Base-by-base conservation (phyloP, 2,888 invertebrate species). In the Metopia argyrocephala region DNA sequence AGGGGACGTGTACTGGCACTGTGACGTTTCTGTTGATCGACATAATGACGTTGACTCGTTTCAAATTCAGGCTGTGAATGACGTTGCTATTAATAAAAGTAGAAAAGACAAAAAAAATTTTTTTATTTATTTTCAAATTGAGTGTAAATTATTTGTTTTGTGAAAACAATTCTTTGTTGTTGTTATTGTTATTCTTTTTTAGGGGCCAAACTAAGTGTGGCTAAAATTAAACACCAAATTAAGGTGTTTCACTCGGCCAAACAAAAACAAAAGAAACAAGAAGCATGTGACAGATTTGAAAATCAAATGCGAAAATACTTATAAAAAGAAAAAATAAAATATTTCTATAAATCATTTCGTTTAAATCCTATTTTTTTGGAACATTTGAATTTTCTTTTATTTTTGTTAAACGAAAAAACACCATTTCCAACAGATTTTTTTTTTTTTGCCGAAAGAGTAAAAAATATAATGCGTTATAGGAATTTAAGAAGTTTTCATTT, bases 11-110 rank as follows among this genome's bases (percentile, higher is more conserved):
- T 87, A 66, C 75, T 78, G 54, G 54, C 75, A 38, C 69, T 85
- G 69, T 64, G 82, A 54, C 57, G 83, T 79, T 68, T 78, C 61
- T 81, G 82, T 38, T 82, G 76, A 28, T 79, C 80, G n/a, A 76
- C 82, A 18, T 80, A 70, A 57, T 76, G 76, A 79, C 78, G 56
- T 82, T 87, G 89, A 76, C 85, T 48, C 28, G 73, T 64, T 9
- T 79, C 86, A 64, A 93, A 92, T 85, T 93, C 93, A 9, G 93
- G 92, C 79, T 93, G 93, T 6, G 93, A 93, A 85, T 93, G 92
- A 57, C 93, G 91, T 70, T 93, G 92, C 91, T 93, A 91, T 38
- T 38, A 18, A 57, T 80, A 66, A 73, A 78, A 48, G 87, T 66
- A 31, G 28, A 46, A 70, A 57, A 38, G 15, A 20, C 50, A n/a